Evolutionary conservation across 92 coral and sea anemone genomes (phyloP).

Genomic region (Isaurus tuberculatus): DNA sequence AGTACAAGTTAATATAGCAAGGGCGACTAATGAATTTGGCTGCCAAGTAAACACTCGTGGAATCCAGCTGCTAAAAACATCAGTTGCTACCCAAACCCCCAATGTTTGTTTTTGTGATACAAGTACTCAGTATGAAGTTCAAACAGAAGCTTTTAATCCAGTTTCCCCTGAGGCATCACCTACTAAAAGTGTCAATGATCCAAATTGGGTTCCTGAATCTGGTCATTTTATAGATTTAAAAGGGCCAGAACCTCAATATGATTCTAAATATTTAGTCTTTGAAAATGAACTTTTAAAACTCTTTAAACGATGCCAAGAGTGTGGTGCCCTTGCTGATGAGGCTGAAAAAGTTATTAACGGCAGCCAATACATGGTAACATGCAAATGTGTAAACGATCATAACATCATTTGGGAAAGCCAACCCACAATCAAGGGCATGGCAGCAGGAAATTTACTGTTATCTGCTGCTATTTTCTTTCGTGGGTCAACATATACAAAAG

Average conservation of each 20-base stretch:
- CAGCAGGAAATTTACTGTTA: slow-evolving; percentile 69
- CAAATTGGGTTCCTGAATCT: slow-evolving; percentile 6
- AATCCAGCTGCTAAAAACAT: slow-evolving; percentile 8
- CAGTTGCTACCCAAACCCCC: slow-evolving; percentile 9
- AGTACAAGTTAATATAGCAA: background rate
- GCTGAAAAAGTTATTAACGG: slow-evolving; percentile 39
- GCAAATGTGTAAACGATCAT: slow-evolving; percentile 57
- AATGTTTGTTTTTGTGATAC: background rate
- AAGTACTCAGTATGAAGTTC: slow-evolving; percentile 3
- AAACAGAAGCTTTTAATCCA: background rate
- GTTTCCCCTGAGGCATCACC: slow-evolving; percentile 5
- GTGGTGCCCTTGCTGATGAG: slow-evolving; percentile 41
- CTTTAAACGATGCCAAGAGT: slow-evolving; percentile 2
- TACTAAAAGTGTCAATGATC: background rate
- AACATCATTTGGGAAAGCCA: slow-evolving; percentile 60
- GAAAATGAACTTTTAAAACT: slow-evolving; percentile 8
- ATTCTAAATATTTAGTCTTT: slow-evolving; percentile 15
- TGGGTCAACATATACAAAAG: slow-evolving; percentile 58
- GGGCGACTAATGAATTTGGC: slow-evolving; percentile 17
- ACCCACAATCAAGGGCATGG: slow-evolving; percentile 56
- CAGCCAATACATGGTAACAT: slow-evolving; percentile 51
- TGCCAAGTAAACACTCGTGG: slow-evolving; percentile 14
- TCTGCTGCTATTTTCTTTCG: slow-evolving; percentile 68
- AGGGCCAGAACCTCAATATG: slow-evolving; percentile 17
- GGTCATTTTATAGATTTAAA: background rate